Percentiles rank a stretch among this genome's conserved stretches.
phyloP scores from a whole-genome alignment of 2,888 invertebrate species.

The Ganaspis brasiliensis region DNA sequence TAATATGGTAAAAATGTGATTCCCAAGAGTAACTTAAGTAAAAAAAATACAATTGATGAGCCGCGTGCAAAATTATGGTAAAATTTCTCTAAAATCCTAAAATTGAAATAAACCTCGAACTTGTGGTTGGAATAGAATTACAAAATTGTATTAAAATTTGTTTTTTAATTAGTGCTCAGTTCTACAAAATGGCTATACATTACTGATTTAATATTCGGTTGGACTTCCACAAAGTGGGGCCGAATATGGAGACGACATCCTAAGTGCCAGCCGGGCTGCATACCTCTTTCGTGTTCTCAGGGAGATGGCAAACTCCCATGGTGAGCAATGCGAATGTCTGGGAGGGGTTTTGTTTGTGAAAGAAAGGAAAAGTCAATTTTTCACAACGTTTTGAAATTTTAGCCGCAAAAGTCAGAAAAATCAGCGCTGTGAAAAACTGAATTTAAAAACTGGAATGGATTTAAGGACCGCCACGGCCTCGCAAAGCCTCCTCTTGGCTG shows the following conservation, averaged over 20 bases:
- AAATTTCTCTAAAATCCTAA: too few species aligned
- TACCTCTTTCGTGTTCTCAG: slow-evolving; percentile 77
- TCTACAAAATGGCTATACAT: slow-evolving; percentile 3
- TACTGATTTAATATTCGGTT: slow-evolving; percentile 37
- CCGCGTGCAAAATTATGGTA: too few species aligned
- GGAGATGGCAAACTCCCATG: slow-evolving; percentile 74
- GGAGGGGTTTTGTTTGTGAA: slow-evolving; percentile 60
- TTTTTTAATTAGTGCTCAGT: background rate
- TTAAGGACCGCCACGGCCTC: slow-evolving; percentile 75
- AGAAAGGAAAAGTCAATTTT: slow-evolving; percentile 66
- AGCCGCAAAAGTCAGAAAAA: background rate
- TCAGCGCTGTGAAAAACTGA: slow-evolving; percentile 69
- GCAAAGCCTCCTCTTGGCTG: slow-evolving; percentile 77
- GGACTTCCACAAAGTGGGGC: slow-evolving; percentile 48
- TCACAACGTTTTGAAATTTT: slow-evolving; percentile 66
- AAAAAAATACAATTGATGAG: too few species aligned
- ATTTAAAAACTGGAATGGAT: slow-evolving; percentile 63
- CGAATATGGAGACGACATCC: slow-evolving; percentile 76
- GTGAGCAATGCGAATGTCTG: slow-evolving; percentile 73
- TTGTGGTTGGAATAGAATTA: too few species aligned
- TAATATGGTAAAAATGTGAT: too few species aligned
- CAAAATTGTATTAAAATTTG: too few species aligned
- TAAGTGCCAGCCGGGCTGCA: slow-evolving; percentile 80
- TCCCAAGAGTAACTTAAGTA: too few species aligned
- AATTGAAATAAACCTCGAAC: too few species aligned